Base-by-base conservation (phyloP, 2,113 vertebrate species). In the Loxodonta africana region DNA sequence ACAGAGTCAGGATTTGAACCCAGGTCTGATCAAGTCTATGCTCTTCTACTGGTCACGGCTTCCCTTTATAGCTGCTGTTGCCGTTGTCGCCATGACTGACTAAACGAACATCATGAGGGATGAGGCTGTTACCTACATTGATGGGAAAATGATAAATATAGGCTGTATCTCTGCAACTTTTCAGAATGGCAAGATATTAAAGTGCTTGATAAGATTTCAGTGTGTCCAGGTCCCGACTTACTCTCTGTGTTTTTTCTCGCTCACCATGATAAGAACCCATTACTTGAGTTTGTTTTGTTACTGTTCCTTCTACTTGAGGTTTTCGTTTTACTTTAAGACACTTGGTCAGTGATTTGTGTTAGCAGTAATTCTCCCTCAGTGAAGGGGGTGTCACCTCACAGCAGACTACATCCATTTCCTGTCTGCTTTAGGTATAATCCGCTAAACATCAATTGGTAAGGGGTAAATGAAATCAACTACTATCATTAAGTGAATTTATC, bases 401-500 rank as follows among this genome's bases (percentile, higher is more conserved):
- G 30, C 8, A 51, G 33, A 78, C 30, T 53, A 2, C 51, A 28
- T 53, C 9, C 9, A 65, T 26, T 51, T 82, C 90, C 88, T 41
- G 83, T 74, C 10, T 81, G 23, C n/a, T 84, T 63, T 60, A 46
- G 48, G 12, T 14, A 17, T 37, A 53, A 83, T 18, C 71, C 74
- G 89, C 91, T 11, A 71, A 84, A 14, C 28, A 67, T 82, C 0
- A 67, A 81, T 65, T 90, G 33, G 28, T 33, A 51, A 85, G 12
- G 25, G 90, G 82, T 48, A 74, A 78, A 74, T 83, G 77, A 87
- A 87, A 71, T 81, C 2, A 89, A 83, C 67, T 73, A 44, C 26
- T 83, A 48, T 76, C 73, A 92, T 23, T n/a, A 69, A 96, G n/a
- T 90, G 15, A 87, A 93, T 88, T 96, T 87, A 91, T 83, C 48